A percentile compares a stretch with the other conserved stretches of the same genome.
Evolutionary conservation across 2,797 vertebrate genomes (phyloP).

Genomic region (Synaphobranchus kaupii): DNA sequence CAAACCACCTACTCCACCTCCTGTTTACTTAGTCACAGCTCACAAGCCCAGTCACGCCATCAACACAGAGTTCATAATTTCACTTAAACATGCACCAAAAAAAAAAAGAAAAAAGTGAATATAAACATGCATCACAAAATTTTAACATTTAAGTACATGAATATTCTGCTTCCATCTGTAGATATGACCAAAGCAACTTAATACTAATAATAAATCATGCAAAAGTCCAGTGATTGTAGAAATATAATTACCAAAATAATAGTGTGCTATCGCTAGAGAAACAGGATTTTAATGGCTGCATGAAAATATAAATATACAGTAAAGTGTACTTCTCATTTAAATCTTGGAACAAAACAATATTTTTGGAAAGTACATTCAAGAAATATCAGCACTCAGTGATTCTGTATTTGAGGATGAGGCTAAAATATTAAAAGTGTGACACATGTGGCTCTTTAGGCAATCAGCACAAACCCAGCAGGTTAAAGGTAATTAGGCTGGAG

Average conservation of each 20-base stretch:
- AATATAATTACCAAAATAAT: neutral
- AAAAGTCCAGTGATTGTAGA: constrained; percentile 1
- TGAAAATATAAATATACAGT: neutral
- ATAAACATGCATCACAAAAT: neutral
- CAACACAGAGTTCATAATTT: neutral
- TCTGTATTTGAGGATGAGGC: neutral
- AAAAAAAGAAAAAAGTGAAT: neutral
- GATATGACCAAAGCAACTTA: neutral
- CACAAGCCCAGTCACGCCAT: neutral
- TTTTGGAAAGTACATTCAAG: neutral
- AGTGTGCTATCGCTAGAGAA: neutral
- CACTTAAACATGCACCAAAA: neutral
- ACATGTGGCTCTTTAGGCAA: neutral
- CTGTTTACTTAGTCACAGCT: neutral
- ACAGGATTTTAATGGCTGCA: neutral
- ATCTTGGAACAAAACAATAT: neutral
- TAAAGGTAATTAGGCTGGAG: neutral
- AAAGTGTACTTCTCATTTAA: neutral
- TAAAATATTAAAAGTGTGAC: neutral
- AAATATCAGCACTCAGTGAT: neutral
- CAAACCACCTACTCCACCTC: neutral
- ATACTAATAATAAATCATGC: neutral
- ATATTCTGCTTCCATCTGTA: neutral
- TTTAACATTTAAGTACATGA: neutral
- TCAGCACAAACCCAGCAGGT: neutral